Evolutionary conservation across 2,888 invertebrate species (phyloP), one percentile per base, ranked within the genome.

Genomic region (Lasioglossum leucozonium): DNA sequence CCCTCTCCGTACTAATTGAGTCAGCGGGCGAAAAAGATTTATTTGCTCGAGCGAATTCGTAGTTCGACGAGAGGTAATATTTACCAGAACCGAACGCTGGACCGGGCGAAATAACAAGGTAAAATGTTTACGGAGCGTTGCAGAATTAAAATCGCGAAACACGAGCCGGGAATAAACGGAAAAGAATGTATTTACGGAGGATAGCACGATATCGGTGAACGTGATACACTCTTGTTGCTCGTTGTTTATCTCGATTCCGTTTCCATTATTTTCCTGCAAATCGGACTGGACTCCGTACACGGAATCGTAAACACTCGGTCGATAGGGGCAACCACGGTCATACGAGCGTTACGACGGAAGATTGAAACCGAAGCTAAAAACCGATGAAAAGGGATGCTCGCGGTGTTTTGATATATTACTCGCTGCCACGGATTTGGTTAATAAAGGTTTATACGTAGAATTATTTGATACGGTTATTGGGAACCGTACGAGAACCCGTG

Each of bases 31-130:
- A 67, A 30, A 13, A 42, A 65, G 72, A 73, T 82, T 83, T 82
- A 82, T 77, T 76, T 67, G 67, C 74, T 42, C 42, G 44, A 55
- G 72, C 44, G n/a, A 83, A 72, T 72, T 72, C 72, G 37, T 16
- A 40, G 44, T 55, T 81, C 22, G 67, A 76, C 65, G 65, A 42
- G 75, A 6, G 71, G 34, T 47, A 44, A 82, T 83, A 76, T 76
- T 82, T 82, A 67, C 82, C 37, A 30, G 34, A 18, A 8, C 16
- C 34, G 34, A 18, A 16, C 44, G 51, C 16, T 18, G 55, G 2
- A 0, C 13, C 16, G 30, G 18, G 42, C 30, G 13, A 77, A 78
- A 78, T 78, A 72, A 78, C n/a, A 30, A 67, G 30, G 30, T 67
- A 67, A 67, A 82, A 55, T 22, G 65, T 77, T 42, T 55, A 11